Evolutionary conservation across 2,888 invertebrate genomes (phyloP).

Genomic region (Drosophila melanosoma): DNA sequence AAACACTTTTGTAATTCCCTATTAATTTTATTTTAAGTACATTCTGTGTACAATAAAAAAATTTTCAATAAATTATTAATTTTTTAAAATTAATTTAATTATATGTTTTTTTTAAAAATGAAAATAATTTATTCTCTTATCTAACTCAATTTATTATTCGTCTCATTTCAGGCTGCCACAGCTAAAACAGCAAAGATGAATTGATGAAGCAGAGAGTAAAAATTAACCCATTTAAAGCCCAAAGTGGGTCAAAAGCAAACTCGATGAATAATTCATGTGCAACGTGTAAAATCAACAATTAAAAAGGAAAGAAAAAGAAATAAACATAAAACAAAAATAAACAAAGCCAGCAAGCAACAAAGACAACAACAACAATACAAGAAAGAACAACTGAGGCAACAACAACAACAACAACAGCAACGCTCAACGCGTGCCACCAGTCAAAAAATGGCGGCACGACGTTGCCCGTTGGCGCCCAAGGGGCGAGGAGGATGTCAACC

Average conservation of each 20-base stretch:
- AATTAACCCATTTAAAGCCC: conserved; percentile 4
- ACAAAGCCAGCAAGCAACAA: background rate
- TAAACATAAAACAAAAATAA: conserved; percentile 13
- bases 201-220: conserved; percentile 34
- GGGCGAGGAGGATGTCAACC: conserved; percentile 39
- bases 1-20: background rate
- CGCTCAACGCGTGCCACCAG: conserved; percentile 73
- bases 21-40: background rate
- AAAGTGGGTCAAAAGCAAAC: conserved; percentile 18
- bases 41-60: background rate
- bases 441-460: conserved; percentile 78
- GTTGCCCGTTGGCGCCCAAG: conserved; percentile 66
- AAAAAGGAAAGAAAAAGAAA: conserved; percentile 1
- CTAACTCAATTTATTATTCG: background rate
- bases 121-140: too few species aligned
- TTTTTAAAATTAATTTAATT: too few species aligned
- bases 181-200: conserved; percentile 47
- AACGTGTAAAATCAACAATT: conserved; percentile 52
- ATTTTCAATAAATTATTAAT: too few species aligned
- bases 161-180: conserved; percentile 49
- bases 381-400: conserved; percentile 1
- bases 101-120: background rate
- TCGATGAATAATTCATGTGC: conserved; percentile 53
- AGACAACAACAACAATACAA: background rate
- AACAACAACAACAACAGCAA: conserved; percentile 7